A percentile compares a stretch with the other conserved stretches of the same genome.
Conservation (phyloP, 2,113 vertebrate species). For the Anhinga rufa region DNA sequence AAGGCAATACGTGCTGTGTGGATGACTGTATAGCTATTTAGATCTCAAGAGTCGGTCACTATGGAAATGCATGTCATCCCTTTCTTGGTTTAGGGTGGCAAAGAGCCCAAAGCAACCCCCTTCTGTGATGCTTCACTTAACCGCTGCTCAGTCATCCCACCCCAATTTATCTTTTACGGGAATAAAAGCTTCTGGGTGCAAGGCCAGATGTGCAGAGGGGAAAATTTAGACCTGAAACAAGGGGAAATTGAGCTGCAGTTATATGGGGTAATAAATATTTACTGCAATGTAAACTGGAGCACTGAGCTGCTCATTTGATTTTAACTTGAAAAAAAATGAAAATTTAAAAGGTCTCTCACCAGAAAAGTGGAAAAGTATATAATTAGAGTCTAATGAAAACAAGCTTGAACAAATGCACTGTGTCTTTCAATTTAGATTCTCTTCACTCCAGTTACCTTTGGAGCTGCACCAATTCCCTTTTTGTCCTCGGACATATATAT, state of each 20-base stretch:
- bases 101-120: neutral
- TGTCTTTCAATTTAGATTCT: conserved; percentile 15
- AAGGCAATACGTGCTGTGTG: neutral
- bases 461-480: conserved; percentile 10
- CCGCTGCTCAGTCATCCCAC: neutral
- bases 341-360: conserved; percentile 33
- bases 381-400: conserved; percentile 44
- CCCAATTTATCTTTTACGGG: conserved; percentile 14
- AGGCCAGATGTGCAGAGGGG: conserved; percentile 40
- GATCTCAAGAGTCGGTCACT: neutral
- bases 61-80: neutral
- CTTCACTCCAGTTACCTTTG: neutral
- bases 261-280: conserved; percentile 56
- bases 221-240: conserved; percentile 35
- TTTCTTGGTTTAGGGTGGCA: neutral
- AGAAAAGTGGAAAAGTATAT: conserved; percentile 34
- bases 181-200: conserved; percentile 41
- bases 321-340: neutral
- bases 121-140: neutral
- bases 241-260: conserved; percentile 52
- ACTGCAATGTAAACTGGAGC: conserved; percentile 30
- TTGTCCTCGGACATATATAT: neutral
- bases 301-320: neutral
- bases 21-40: neutral
- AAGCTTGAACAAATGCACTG: conserved; percentile 16